Percentiles rank a stretch among this genome's conserved stretches.
These are phyloP conservation scores for Cynoglossus semilaevis DNA, from an alignment of 2,113 vertebrate species.

Conservation along the genomic window DNA sequence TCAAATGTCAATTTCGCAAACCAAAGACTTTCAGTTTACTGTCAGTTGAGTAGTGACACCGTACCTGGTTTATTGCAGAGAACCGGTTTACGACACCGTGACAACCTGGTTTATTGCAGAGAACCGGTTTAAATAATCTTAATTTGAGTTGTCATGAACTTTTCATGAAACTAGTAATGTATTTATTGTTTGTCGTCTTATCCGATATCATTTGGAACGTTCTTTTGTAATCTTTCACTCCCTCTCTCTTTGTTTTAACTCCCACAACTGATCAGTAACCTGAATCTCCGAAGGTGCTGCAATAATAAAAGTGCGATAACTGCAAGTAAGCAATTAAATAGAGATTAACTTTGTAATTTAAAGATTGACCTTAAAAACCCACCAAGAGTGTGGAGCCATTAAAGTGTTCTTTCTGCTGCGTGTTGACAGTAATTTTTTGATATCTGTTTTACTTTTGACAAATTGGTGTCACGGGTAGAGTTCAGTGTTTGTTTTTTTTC, in stretches of 20 bases:
- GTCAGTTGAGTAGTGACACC: no score
- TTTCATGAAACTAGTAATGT: neutral
- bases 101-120: no score
- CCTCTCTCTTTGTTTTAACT: neutral
- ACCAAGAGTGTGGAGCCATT: slow-evolving; percentile 7
- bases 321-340: slow-evolving; percentile 18
- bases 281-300: neutral
- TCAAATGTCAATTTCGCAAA: no score
- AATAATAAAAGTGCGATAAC: neutral
- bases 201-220: neutral
- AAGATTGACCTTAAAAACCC: slow-evolving; percentile 35
- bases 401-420: neutral
- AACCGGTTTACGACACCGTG: no score
- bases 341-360: slow-evolving; percentile 7
- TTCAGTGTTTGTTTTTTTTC: slow-evolving; percentile 14
- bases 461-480: slow-evolving; percentile 26
- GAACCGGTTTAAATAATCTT: no score
- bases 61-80: no score
- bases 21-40: no score
- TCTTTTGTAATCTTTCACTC: neutral
- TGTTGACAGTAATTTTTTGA: slow-evolving; percentile 16
- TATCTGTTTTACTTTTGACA: slow-evolving; percentile 12
- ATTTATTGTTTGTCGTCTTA: neutral
- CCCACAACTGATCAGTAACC: neutral
- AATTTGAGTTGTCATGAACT: no score